These are phyloP conservation scores for Acestrorhynchus altus DNA, from an alignment of 2,797 vertebrate species.

Conservation along the genomic window DNA sequence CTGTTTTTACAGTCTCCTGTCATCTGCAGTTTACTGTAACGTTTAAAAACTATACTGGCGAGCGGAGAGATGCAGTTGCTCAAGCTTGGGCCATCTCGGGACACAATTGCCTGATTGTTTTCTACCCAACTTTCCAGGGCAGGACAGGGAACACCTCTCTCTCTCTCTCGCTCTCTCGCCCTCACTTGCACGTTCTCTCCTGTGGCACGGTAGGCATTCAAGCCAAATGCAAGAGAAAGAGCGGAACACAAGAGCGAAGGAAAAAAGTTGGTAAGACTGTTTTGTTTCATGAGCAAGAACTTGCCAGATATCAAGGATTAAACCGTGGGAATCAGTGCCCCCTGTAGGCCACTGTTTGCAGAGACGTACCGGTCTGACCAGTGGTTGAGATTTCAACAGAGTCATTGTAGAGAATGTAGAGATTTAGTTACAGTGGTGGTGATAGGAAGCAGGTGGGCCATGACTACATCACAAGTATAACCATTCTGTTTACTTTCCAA, in stretches of 20 bases:
- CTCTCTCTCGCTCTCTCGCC: too few relatives aligned
- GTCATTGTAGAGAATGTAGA: too few relatives aligned
- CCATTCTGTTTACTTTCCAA: too few relatives aligned
- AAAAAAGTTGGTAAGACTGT: not conserved
- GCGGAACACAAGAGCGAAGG: not conserved
- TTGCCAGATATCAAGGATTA: not conserved
- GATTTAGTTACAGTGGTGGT: too few relatives aligned
- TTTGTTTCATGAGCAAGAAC: not conserved
- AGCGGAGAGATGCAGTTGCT: conserved; percentile 9
- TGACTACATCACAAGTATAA: too few relatives aligned
- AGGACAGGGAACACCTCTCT: conserved; percentile 3
- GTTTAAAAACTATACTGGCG: conserved; percentile 27
- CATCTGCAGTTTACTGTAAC: conserved; percentile 17
- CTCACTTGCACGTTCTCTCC: not conserved
- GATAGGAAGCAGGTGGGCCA: too few relatives aligned
- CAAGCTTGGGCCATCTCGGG: not conserved
- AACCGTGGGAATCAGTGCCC: conserved; percentile 30
- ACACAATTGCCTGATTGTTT: conserved; percentile 47
- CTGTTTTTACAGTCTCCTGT: conserved; percentile 27
- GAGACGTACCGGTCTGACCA: not conserved
- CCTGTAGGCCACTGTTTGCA: conserved; percentile 37
- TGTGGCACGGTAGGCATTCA: not conserved
- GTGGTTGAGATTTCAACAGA: too few relatives aligned
- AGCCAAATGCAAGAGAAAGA: conserved; percentile 4
- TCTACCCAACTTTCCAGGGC: conserved; percentile 26